A percentile compares a stretch with the other conserved stretches of the same genome.
phyloP scores from a whole-genome alignment of 1,140 invertebrate species.

The Habropoda laboriosa region DNA sequence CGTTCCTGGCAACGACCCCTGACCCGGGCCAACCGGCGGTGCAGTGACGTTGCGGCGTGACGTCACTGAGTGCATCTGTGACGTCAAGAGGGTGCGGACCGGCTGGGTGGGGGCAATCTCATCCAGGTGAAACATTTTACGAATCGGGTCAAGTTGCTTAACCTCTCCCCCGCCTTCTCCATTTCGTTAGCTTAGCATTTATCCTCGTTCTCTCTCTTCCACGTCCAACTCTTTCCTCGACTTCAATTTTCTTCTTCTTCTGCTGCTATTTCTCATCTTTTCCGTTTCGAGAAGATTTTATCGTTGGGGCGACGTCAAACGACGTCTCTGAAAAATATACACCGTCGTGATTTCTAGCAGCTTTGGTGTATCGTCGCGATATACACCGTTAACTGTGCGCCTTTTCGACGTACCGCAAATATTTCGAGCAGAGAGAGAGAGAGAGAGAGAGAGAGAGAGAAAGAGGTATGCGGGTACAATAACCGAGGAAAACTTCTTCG shows the following conservation, averaged over 20 bases:
- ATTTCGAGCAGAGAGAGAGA: no score
- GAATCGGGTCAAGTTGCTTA: constrained; percentile 65
- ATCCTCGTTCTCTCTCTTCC: background rate
- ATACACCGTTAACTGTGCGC: no score
- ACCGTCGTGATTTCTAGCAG: no score
- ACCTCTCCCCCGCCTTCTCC: constrained; percentile 9
- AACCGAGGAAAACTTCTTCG: constrained; percentile 25
- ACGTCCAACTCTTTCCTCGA: background rate
- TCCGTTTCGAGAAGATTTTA: no score
- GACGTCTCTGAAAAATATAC: no score
- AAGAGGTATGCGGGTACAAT: constrained; percentile 2
- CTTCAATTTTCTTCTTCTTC: background rate
- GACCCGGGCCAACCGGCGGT: constrained; percentile 60
- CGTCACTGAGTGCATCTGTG: constrained; percentile 67
- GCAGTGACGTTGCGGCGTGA: constrained; percentile 70
- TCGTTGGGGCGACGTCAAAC: no score
- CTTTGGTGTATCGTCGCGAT: no score
- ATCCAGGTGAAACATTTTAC: constrained; percentile 64
- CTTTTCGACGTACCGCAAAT: background rate
- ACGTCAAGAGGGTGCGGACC: constrained; percentile 69
- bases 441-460: no score
- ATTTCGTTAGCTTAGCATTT: constrained; percentile 22
- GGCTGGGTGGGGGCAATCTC: constrained; percentile 55
- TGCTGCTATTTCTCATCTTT: no score
- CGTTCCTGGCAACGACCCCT: constrained; percentile 65